Conservation (phyloP, 2,888 invertebrate species). For the Hypsopygia costalis region DNA sequence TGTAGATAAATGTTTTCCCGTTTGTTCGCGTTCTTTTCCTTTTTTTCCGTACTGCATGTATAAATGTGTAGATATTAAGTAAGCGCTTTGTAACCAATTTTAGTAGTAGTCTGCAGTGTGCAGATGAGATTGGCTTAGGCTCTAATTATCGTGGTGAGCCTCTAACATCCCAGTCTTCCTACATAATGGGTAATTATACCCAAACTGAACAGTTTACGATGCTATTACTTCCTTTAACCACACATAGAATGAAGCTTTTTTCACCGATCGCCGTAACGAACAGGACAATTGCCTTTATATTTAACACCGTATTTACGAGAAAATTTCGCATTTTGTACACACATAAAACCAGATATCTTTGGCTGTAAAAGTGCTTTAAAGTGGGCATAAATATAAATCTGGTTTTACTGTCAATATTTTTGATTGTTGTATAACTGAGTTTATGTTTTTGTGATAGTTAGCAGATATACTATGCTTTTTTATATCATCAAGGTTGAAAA, state of each 20-base stretch:
- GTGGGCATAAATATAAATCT: conserved; percentile 2
- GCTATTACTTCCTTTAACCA: conserved; percentile 27
- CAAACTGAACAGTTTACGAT: conserved; percentile 21
- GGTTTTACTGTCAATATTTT: conserved; percentile 2
- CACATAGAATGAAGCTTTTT: conserved; percentile 23
- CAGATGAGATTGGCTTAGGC: not conserved
- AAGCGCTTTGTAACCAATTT: not conserved
- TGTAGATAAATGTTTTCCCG: no score
- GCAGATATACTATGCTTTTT: no score
- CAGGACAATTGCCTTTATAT: conserved; percentile 35
- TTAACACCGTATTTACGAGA: conserved; percentile 32
- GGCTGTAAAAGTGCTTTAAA: conserved; percentile 7
- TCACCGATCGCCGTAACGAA: conserved; percentile 30
- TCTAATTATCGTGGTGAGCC: no score
- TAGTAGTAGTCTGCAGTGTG: no score
- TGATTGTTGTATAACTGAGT: no score
- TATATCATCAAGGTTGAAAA: no score
- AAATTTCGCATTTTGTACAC: conserved; percentile 3
- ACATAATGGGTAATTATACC: conserved; percentile 1
- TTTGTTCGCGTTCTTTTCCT: no score
- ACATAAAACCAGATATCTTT: conserved; percentile 4
- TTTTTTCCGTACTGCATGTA: no score
- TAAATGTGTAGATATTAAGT: no score
- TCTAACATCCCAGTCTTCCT: no score
- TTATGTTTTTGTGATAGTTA: no score